Evolutionary conservation across 2,888 invertebrate genomes (phyloP).

Genomic region (Aelia acuminata): DNA sequence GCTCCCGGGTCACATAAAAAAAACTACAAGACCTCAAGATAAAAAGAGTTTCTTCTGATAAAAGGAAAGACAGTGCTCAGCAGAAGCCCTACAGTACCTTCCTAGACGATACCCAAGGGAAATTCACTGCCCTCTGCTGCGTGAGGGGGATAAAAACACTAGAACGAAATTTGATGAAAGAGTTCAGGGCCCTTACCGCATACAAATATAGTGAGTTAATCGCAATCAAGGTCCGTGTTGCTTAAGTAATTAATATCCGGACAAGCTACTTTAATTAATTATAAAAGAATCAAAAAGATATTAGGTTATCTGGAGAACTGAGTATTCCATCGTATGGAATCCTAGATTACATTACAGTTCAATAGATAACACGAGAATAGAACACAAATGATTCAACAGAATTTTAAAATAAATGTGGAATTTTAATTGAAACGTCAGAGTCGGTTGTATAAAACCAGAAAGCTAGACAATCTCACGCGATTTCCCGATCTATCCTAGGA

Average conservation of each 20-base stretch:
- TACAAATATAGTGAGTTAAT: neutral
- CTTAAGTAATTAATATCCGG: neutral
- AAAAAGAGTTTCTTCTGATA: neutral
- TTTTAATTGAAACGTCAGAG: neutral
- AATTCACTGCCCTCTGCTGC: neutral
- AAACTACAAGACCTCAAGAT: neutral
- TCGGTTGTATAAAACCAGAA: neutral
- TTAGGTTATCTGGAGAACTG: too few species aligned
- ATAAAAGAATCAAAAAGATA: too few species aligned
- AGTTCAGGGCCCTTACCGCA: neutral
- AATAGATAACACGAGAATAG: neutral
- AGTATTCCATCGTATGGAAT: too few species aligned
- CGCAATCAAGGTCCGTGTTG: neutral
- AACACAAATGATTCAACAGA: neutral
- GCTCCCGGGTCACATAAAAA: neutral
- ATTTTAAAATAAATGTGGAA: neutral
- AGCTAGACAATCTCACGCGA: neutral
- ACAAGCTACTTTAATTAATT: too few species aligned
- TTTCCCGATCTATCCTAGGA: neutral
- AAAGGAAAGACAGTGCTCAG: neutral
- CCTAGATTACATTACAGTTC: neutral
- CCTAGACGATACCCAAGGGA: neutral
- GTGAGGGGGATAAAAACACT: neutral
- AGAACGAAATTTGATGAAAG: conserved; percentile 5
- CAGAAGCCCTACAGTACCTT: neutral